Evolutionary conservation across 1,140 invertebrate species (phyloP).

Genomic region (Meteorus sp.): DNA sequence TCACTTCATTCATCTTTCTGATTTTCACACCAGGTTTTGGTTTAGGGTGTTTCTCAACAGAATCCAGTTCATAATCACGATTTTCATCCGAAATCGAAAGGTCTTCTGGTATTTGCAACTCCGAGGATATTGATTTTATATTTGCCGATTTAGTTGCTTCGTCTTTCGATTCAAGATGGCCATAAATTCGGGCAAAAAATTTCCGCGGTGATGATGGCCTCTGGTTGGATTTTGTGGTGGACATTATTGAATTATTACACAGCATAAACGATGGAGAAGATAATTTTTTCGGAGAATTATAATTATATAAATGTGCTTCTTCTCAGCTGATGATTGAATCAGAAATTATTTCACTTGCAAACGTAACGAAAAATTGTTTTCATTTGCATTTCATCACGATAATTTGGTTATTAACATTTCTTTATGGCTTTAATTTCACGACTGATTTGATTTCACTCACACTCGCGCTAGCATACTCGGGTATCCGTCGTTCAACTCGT

Average conservation of each 20-base stretch:
- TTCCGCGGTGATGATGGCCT: constrained; percentile 66
- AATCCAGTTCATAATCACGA: constrained; percentile 9
- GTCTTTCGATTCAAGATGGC: constrained; percentile 60
- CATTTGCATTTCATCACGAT: too few species aligned
- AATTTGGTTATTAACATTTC: background rate
- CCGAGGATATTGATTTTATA: constrained; percentile 28
- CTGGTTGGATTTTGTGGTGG: constrained; percentile 34
- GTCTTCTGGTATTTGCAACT: constrained; percentile 23
- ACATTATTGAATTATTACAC: constrained; percentile 38
- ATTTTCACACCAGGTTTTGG: background rate
- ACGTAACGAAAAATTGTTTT: too few species aligned
- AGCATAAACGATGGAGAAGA: background rate
- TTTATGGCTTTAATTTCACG: constrained; percentile 14
- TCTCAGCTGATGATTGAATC: too few species aligned
- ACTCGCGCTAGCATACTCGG: constrained; percentile 15
- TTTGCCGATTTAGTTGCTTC: constrained; percentile 29
- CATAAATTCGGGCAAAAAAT: constrained; percentile 70
- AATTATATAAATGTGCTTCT: too few species aligned
- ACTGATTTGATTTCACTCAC: constrained; percentile 20
- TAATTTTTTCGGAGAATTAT: background rate
- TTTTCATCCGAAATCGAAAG: constrained; percentile 22
- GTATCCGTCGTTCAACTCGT: constrained; percentile 21
- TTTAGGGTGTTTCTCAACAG: constrained; percentile 12
- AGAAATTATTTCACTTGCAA: too few species aligned
- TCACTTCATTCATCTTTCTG: background rate